Evolutionary conservation across 2,113 vertebrate genomes (phyloP).

Genomic region (Orcinus orca): DNA sequence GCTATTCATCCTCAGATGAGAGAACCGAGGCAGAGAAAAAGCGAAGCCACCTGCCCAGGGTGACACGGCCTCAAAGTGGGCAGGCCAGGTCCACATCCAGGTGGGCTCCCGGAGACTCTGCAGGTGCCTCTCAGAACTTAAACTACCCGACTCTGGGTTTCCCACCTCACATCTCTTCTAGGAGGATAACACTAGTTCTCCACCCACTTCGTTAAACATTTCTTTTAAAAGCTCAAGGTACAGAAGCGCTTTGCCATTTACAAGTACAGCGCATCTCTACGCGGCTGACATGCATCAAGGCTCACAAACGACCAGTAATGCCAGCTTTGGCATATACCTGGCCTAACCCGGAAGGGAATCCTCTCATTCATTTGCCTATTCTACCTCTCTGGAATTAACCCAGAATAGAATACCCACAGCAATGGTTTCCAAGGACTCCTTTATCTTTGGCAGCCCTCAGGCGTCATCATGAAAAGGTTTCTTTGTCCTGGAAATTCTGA

Average conservation of each 20-base stretch:
- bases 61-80: neutral
- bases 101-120: neutral
- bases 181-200: neutral
- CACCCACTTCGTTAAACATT: neutral
- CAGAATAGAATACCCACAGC: neutral
- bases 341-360: neutral
- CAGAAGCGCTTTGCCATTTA: neutral
- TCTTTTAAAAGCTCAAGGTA: neutral
- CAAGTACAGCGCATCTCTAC: neutral
- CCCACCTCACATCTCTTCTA: neutral
- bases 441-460: neutral
- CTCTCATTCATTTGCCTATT: neutral
- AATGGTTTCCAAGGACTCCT: neutral
- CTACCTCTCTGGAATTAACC: neutral
- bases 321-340: accelerated
- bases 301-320: neutral
- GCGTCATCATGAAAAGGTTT: neutral
- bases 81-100: neutral
- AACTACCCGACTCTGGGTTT: too few species aligned
- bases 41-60: neutral
- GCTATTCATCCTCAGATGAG: neutral
- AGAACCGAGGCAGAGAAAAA: neutral
- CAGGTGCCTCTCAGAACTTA: neutral
- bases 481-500: neutral
- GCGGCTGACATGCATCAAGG: neutral